Percentiles rank a stretch among this genome's conserved stretches.
Conservation (phyloP, 2,113 vertebrate genomes). For the Cyanistes caeruleus region DNA sequence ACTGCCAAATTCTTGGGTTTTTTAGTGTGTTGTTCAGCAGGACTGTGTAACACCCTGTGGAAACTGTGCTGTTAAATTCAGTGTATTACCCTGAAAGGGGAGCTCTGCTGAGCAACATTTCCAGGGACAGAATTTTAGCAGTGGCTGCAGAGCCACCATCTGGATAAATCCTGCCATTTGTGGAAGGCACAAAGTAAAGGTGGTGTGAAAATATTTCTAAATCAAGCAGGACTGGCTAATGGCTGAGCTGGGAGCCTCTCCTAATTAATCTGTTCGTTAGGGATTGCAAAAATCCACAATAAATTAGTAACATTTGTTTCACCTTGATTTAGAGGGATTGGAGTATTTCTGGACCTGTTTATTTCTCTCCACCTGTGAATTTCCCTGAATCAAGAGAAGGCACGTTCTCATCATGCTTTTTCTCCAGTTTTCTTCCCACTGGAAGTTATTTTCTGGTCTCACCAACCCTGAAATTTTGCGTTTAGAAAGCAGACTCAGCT, state of each 20-base stretch:
- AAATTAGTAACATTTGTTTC: background rate
- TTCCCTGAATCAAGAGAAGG: background rate
- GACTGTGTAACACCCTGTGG: background rate
- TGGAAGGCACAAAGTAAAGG: too few species aligned
- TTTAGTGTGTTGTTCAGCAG: background rate
- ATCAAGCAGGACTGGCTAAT: background rate
- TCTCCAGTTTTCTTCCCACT: background rate
- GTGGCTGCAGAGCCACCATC: background rate
- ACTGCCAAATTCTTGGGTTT: background rate
- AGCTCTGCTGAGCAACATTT: background rate
- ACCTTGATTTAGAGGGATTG: background rate
- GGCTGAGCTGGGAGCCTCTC: background rate
- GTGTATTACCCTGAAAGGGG: accelerated
- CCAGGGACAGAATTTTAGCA: background rate
- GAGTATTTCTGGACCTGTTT: background rate
- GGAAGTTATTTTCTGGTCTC: background rate
- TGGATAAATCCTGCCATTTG: background rate
- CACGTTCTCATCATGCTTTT: background rate
- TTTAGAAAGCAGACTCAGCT: background rate
- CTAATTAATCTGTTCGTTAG: background rate
- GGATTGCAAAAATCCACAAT: background rate
- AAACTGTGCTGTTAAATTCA: background rate
- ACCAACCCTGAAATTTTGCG: background rate
- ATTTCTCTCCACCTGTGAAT: background rate
- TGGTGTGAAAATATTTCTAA: background rate